A percentile compares a stretch with the other conserved stretches of the same genome.
Conservation (phyloP, 1,140 invertebrate species). For the Drosophila sp. region DNA sequence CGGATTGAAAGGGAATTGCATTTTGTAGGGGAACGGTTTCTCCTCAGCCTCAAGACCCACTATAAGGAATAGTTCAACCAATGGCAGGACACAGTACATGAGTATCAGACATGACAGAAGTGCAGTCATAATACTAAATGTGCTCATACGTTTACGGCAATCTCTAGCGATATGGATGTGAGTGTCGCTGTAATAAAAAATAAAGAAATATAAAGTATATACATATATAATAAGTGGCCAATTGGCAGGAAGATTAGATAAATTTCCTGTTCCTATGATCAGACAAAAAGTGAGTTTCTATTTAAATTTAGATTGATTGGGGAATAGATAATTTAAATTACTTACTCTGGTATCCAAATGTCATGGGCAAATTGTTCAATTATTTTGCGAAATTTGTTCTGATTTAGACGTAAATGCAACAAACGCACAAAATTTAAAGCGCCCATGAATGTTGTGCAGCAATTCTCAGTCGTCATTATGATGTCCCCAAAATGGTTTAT, state of each 20-base stretch:
- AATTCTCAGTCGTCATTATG: conserved; percentile 76
- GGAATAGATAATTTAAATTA: background rate
- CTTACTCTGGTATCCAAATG: conserved; percentile 78
- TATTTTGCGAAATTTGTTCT: conserved; percentile 52
- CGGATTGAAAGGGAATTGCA: conserved; percentile 74
- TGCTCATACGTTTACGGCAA: conserved; percentile 61
- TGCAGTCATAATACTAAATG: conserved; percentile 68
- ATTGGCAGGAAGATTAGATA: no score
- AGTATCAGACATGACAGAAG: conserved; percentile 67
- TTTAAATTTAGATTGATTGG: no score
- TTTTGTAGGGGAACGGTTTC: conserved; percentile 81
- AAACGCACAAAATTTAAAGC: conserved; percentile 71
- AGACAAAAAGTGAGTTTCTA: no score
- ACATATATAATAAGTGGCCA: background rate
- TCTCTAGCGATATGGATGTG: conserved; percentile 38
- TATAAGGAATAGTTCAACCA: conserved; percentile 61
- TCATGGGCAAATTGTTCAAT: conserved; percentile 63
- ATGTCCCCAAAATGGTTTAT: conserved; percentile 67
- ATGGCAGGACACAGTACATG: conserved; percentile 76
- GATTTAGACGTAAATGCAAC: conserved; percentile 67
- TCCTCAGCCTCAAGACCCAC: conserved; percentile 26
- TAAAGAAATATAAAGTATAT: background rate
- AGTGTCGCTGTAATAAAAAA: conserved; percentile 18
- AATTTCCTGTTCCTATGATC: no score
- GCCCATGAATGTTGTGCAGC: conserved; percentile 81